Evolutionary conservation across 1,140 invertebrate species (phyloP).

Genomic region (Sitobion miscanthi): DNA sequence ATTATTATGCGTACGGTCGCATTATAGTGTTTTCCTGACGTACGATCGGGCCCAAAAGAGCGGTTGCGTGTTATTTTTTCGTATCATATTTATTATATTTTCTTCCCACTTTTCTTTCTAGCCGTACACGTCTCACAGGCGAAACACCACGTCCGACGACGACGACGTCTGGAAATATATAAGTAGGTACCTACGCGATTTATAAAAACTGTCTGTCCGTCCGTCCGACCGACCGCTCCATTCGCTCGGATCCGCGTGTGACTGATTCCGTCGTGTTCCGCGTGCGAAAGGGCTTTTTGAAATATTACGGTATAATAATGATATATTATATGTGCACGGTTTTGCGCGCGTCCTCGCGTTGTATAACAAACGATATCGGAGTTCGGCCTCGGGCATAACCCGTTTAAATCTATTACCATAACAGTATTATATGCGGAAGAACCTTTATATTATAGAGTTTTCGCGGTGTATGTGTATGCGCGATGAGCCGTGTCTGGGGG

Average conservation of each 20-base stretch:
- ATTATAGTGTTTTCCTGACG: too few relatives aligned
- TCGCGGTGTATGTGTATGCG: not conserved
- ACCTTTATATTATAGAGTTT: not conserved
- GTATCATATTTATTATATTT: not conserved
- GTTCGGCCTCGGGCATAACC: not conserved
- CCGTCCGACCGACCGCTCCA: too few relatives aligned
- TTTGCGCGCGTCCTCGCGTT: too few relatives aligned
- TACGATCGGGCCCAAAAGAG: not conserved
- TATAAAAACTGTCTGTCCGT: not conserved
- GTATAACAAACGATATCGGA: not conserved
- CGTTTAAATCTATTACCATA: not conserved
- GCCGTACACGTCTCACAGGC: too few relatives aligned
- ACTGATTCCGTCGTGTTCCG: not conserved
- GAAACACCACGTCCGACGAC: too few relatives aligned
- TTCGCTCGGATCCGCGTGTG: not conserved
- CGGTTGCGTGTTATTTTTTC: not conserved
- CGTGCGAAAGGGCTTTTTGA: not conserved
- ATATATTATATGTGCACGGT: too few relatives aligned
- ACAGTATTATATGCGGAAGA: not conserved
- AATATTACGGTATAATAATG: not conserved
- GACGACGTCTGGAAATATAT: not conserved
- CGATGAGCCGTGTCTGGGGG: not conserved
- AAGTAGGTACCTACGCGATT: not conserved
- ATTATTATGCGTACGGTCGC: not conserved
- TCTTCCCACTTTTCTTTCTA: too few relatives aligned